Evolutionary conservation across 2,113 vertebrate genomes (phyloP).

Genomic region (Noturus placidus): DNA sequence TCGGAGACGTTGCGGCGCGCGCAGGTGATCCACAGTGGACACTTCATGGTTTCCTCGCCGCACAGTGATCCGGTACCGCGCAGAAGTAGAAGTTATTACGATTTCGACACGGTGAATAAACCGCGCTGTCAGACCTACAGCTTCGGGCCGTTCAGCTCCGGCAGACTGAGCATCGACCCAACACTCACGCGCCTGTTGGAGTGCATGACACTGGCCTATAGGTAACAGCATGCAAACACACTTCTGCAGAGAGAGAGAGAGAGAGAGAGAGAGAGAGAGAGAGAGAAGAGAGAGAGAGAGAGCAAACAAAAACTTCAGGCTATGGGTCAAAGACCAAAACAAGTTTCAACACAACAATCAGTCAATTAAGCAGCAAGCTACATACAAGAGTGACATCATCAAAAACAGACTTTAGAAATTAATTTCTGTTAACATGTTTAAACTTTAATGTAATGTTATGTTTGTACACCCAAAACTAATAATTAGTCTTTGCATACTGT

Average conservation of each 20-base stretch:
- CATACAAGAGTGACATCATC: not conserved
- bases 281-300: not conserved
- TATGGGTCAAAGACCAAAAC: not conserved
- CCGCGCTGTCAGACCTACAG: constrained; percentile 70
- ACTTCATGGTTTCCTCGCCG: constrained; percentile 97
- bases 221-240: constrained; percentile 69
- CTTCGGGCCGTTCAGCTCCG: constrained; percentile 73
- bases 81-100: constrained; percentile 68
- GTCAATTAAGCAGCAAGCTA: not conserved
- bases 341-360: not conserved
- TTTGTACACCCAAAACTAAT: not conserved
- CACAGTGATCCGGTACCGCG: constrained; percentile 83
- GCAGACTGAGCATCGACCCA: constrained; percentile 88
- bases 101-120: constrained; percentile 74
- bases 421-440: not conserved
- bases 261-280: not conserved
- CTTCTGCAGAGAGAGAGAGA: not conserved
- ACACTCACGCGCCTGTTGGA: constrained; percentile 93
- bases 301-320: not conserved
- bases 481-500: not conserved
- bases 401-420: not conserved
- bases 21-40: constrained; percentile 97
- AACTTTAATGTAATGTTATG: not conserved
- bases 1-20: constrained; percentile 52
- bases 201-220: constrained; percentile 98